These are phyloP conservation scores for Gasterosteus nipponicus DNA, from an alignment of 2,113 vertebrate genomes.

Conservation along the genomic window DNA sequence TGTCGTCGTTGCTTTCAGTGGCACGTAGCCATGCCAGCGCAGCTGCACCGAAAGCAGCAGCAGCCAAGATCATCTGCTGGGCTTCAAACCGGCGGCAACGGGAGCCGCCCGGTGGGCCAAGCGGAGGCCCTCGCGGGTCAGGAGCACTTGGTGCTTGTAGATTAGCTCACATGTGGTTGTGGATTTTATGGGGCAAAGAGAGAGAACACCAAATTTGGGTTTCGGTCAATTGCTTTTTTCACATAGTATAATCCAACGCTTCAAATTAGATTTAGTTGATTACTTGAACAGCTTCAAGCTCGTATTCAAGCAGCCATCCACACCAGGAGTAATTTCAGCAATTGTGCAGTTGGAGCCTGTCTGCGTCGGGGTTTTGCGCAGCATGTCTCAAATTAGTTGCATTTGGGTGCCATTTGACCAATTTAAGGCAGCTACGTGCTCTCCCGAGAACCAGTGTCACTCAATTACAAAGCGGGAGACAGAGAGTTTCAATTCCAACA, in stretches of 20 bases:
- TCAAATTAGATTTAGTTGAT: neutral
- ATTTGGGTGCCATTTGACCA: conserved; percentile 10
- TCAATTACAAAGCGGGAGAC: conserved; percentile 44
- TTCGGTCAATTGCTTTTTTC: conserved; percentile 20
- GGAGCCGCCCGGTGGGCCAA: conserved; percentile 32
- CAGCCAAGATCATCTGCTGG: conserved; percentile 64
- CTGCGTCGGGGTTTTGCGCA: conserved; percentile 8
- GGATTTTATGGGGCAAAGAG: conserved; percentile 43
- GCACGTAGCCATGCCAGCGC: conserved; percentile 56
- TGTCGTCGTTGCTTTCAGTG: conserved; percentile 38
- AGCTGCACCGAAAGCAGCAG: conserved; percentile 64
- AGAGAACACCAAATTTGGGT: conserved; percentile 29
- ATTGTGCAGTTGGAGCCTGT: neutral
- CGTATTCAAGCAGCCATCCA: conserved; percentile 14
- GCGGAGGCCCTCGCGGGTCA: conserved; percentile 54
- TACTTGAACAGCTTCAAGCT: conserved; percentile 4
- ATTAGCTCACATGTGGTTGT: conserved; percentile 53
- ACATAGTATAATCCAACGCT: neutral
- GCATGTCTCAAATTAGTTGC: conserved; percentile 3
- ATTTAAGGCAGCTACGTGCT: conserved; percentile 14
- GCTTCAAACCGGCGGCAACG: conserved; percentile 50
- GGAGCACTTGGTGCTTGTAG: conserved; percentile 50
- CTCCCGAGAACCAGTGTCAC: conserved; percentile 34
- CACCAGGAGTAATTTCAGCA: neutral
- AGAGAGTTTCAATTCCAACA: conserved; percentile 49